Evolutionary conservation across 2,113 vertebrate genomes (phyloP).

Genomic region (Chinchilla lanigera): DNA sequence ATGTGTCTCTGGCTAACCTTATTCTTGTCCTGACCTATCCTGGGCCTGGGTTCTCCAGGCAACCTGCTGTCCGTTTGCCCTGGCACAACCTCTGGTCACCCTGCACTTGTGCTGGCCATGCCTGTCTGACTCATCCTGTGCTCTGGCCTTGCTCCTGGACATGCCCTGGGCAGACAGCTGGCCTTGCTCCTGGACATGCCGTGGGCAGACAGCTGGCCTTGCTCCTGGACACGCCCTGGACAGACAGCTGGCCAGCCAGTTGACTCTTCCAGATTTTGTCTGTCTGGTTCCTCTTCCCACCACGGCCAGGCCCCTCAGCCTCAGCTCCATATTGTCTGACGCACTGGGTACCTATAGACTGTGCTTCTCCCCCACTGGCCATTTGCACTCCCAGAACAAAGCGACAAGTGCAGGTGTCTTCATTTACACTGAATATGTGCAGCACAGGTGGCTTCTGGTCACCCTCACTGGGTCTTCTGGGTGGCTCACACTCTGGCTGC

Average conservation of each 20-base stretch:
- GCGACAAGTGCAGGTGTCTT: not conserved
- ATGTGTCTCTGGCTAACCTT: not conserved
- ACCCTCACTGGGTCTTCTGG: not conserved
- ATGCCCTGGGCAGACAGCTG: not conserved
- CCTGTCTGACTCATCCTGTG: slow-evolving; percentile 49
- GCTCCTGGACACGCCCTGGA: not conserved
- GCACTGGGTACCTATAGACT: not conserved
- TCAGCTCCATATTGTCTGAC: not conserved
- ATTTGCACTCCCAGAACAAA: not conserved
- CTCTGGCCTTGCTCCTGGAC: not conserved
- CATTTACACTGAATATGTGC: fast-evolving
- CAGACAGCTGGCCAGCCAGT: slow-evolving; percentile 31
- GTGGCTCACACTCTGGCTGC: not conserved
- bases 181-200: not conserved
- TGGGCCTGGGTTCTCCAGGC: not conserved
- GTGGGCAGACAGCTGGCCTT: slow-evolving; percentile 12
- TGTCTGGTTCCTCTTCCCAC: not conserved
- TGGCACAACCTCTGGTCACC: not conserved
- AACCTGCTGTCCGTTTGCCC: not conserved
- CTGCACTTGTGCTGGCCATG: not conserved
- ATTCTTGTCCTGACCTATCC: not conserved
- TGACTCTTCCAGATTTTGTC: slow-evolving; percentile 28
- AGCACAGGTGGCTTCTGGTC: not conserved
- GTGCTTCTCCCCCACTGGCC: not conserved
- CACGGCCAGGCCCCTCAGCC: not conserved